Evolutionary conservation across 2,113 vertebrate genomes (phyloP).

Genomic region (Symphodus melops): DNA sequence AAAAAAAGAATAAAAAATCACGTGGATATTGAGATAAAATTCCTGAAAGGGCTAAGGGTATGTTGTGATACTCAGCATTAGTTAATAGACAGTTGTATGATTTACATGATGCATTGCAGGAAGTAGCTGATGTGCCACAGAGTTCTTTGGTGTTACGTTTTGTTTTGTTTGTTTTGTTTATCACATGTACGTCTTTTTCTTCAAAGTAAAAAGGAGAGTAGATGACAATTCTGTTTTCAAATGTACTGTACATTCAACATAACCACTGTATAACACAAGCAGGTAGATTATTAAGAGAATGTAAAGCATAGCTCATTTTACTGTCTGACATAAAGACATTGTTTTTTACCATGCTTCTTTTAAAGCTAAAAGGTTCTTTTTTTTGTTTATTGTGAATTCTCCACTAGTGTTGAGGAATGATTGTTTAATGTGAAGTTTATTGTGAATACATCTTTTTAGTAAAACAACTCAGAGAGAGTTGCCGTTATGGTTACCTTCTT

Average conservation of each 20-base stretch:
- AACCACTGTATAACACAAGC: conserved; percentile 46
- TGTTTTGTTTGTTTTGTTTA: conserved; percentile 19
- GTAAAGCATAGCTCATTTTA: conserved; percentile 22
- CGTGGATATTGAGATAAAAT: conserved; percentile 40
- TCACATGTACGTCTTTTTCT: conserved; percentile 29
- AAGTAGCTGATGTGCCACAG: conserved; percentile 51
- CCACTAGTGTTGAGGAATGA: conserved; percentile 50
- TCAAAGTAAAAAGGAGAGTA: conserved; percentile 14
- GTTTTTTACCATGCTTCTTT: conserved; percentile 17
- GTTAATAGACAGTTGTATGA: conserved; percentile 55
- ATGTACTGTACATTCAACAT: conserved; percentile 47
- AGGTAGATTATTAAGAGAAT: conserved; percentile 63
- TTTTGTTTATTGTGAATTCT: conserved; percentile 2
- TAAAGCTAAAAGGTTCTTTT: not conserved
- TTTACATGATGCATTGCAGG: conserved; percentile 51
- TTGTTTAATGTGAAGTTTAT: conserved; percentile 24
- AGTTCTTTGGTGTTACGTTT: conserved; percentile 46
- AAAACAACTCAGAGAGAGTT: conserved; percentile 31
- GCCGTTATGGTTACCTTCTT: conserved; percentile 61
- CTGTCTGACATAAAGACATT: conserved; percentile 11
- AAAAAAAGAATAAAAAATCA: conserved; percentile 17
- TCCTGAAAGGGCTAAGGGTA: conserved; percentile 67
- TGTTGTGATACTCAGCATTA: conserved; percentile 53
- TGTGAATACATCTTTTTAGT: conserved; percentile 33
- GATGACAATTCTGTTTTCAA: conserved; percentile 11